Base-by-base conservation (phyloP, 2,888 invertebrate species). In the Rotaria socialis region DNA sequence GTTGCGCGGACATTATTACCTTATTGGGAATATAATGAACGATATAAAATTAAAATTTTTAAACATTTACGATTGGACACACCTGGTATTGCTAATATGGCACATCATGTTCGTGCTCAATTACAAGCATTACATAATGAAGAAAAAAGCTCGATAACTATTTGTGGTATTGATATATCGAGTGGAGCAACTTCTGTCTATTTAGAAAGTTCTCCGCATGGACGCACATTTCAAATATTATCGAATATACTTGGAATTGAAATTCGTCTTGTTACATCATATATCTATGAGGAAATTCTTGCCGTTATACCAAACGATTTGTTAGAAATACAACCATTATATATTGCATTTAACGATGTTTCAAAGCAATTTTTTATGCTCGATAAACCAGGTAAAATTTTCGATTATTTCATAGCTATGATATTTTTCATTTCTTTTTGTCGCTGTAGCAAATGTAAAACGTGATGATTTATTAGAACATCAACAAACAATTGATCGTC, bases 291-390 rank as follows among this genome's bases (percentile, higher is more conserved):
- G 47, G 80, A 80, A 47, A 47, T 80, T 1, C 47, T 80, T 1
- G 47, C 80, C 2, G 11, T 80, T 22, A 43, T 47, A 24, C 80
- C 80, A 22, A n/a, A 41, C 11, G 80, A 80, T 47, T 24, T 80
- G n/a, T 14, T 80, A 24, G 80, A 80, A 80, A 35, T 47, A 0
- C 24, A 80, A 47, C 80, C 80, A 47, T 80, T 80, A n/a, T 47
- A 80, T 80, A 80, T 80, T 47, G 80, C 80, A 11, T 80, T 14
- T 80, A 80, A 80, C 47, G 80, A 80, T 47, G 80, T 80, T 43
- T 80, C 80, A 43, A 80, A 80, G n/a, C 80, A 80, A 80, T 80
- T 47, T 80, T 80, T 24, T 47, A 80, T 80, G 80, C n/a, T 80
- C 1, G 80, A 80, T 80, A 80, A 80, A 47, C 80, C 80, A 43